Evolutionary conservation across 2,888 invertebrate genomes (phyloP), one percentile per base, ranked within the genome.

Genomic region (Vesta saturnalis): DNA sequence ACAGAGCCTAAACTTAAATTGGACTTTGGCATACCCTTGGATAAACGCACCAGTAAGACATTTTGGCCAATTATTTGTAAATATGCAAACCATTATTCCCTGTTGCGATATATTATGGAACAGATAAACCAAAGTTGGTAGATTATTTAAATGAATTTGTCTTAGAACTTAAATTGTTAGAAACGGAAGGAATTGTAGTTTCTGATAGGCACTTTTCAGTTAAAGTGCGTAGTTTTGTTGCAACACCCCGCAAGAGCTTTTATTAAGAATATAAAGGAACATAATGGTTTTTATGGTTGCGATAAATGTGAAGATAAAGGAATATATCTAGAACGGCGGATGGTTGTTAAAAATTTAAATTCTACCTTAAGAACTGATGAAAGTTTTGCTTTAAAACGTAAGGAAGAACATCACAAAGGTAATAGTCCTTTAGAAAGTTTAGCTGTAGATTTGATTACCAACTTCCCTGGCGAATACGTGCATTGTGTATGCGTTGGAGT

Each of bases 271-370:
- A n/a, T n/a, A n/a, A n/a, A n/a, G n/a, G n/a, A n/a, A n/a, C n/a
- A n/a, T n/a, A n/a, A n/a, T n/a, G n/a, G n/a, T n/a, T n/a, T n/a
- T n/a, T n/a, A n/a, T n/a, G n/a, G n/a, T n/a, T n/a, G n/a, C n/a
- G n/a, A n/a, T n/a, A n/a, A n/a, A n/a, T n/a, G n/a, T n/a, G n/a
- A n/a, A n/a, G n/a, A n/a, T n/a, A n/a, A n/a, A n/a, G n/a, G n/a
- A n/a, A n/a, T 54, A 21, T 19, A 54, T 54, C 21, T 21, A 54
- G 21, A 54, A 54, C 22, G 21, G 21, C 3, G 54, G 21, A 54
- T 54, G 54, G 21, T 22, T 4, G 18, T 21, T 54, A 5, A 2
- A 19, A 12, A 54, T 6, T 21, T 54, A 3, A 10, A 15, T 16
- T 15, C 52, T 5, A 3, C 16, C 6, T 6, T 15, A 18, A 14